Percentiles rank a stretch among this genome's conserved stretches.
These are phyloP conservation scores for Muscidifurax raptorellus DNA, from an alignment of 1,140 invertebrate species.

Conservation along the genomic window DNA sequence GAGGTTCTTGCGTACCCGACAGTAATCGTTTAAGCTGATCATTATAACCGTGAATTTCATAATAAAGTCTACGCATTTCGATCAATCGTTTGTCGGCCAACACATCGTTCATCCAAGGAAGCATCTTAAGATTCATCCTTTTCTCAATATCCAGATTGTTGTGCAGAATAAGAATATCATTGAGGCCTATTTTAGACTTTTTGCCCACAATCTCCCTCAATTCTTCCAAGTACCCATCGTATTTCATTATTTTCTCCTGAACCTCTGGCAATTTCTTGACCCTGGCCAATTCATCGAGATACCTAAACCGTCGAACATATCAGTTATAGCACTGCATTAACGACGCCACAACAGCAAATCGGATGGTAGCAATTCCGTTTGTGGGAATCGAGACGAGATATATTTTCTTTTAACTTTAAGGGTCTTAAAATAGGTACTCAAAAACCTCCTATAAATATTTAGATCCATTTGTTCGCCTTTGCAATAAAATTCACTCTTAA, in stretches of 20 bases:
- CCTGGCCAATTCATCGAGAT: not conserved
- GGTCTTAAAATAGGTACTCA: no score
- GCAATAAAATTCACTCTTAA: no score
- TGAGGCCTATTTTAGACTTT: not conserved
- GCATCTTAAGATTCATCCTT: slow-evolving; percentile 21
- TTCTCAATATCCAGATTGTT: slow-evolving; percentile 35
- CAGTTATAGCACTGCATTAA: not conserved
- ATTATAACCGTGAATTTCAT: slow-evolving; percentile 3
- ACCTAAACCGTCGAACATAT: not conserved
- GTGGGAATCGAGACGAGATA: no score
- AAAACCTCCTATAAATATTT: no score
- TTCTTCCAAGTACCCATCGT: not conserved
- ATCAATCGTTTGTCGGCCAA: not conserved
- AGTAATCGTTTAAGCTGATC: not conserved
- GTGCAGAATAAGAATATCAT: slow-evolving; percentile 34
- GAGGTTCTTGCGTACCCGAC: not conserved
- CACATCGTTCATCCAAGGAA: slow-evolving; percentile 29
- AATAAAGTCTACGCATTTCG: not conserved
- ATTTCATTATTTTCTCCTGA: not conserved
- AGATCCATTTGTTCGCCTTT: no score
- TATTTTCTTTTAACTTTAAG: no score
- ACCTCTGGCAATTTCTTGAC: not conserved
- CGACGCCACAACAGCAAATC: not conserved
- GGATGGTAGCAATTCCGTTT: no score
- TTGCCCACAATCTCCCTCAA: not conserved